Conservation (phyloP, 1,140 invertebrate species). For the Teleogryllus occipitalis region DNA sequence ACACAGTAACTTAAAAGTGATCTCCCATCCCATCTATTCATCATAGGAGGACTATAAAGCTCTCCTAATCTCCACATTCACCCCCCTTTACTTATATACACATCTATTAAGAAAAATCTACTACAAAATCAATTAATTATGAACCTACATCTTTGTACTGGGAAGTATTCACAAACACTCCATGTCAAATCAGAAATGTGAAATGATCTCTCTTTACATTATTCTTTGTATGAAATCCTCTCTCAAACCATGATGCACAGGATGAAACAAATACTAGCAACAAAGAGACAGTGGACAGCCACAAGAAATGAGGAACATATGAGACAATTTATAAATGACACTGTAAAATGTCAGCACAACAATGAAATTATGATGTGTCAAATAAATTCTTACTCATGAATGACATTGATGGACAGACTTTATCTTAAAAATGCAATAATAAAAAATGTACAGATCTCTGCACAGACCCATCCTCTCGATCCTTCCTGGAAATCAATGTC, state of each 20-base stretch:
- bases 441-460: constrained; percentile 7
- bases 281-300: neutral
- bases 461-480: neutral
- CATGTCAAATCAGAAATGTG: neutral
- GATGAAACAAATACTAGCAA: neutral
- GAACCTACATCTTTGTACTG: neutral
- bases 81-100: neutral
- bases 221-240: neutral
- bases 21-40: neutral
- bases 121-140: neutral
- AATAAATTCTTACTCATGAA: neutral
- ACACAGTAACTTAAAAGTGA: neutral
- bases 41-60: neutral
- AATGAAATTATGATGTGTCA: neutral
- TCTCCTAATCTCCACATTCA: neutral
- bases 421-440: constrained; percentile 11
- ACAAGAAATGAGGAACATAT: neutral
- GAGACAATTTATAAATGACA: neutral
- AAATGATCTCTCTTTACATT: neutral
- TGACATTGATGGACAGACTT: constrained; percentile 1
- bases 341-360: neutral
- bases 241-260: neutral
- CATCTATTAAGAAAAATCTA: neutral
- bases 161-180: neutral
- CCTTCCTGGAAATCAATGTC: neutral